These are phyloP conservation scores for Mercenaria mercenaria DNA, from an alignment of 1,140 invertebrate species.

Conservation along the genomic window DNA sequence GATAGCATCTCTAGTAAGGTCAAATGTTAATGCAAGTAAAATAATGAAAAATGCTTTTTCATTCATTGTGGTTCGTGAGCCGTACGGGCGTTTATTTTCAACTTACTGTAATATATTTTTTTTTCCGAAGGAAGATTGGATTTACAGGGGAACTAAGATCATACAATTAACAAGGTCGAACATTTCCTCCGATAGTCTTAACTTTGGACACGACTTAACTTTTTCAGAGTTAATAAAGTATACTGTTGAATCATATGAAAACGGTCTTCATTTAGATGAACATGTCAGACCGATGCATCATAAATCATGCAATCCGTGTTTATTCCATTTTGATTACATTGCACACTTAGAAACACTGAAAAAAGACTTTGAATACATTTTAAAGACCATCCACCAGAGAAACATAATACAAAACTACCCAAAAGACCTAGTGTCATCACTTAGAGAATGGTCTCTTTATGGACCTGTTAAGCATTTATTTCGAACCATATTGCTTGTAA, in stretches of 20 bases:
- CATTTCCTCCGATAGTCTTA: neutral
- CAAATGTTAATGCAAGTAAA: neutral
- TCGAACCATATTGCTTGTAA: no score
- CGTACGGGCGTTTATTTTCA: neutral
- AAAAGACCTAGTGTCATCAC: neutral
- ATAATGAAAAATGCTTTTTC: neutral
- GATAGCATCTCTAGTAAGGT: neutral
- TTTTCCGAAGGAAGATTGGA: neutral
- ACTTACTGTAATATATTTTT: slow-evolving; percentile 2
- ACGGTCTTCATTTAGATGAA: neutral
- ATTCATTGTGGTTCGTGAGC: neutral
- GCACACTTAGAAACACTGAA: neutral
- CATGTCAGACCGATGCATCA: neutral
- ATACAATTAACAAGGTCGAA: neutral
- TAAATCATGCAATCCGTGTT: neutral
- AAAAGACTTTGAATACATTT: neutral
- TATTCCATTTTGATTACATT: neutral
- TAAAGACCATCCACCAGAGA: neutral
- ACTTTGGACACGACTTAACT: neutral
- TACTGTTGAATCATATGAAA: neutral
- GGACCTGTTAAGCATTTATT: neutral
- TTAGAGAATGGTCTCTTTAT: neutral
- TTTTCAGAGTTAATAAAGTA: neutral
- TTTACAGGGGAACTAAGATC: neutral
- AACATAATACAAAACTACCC: neutral